These are phyloP conservation scores for Drosophila ficusphila DNA, from an alignment of 1,140 invertebrate species.

Conservation along the genomic window DNA sequence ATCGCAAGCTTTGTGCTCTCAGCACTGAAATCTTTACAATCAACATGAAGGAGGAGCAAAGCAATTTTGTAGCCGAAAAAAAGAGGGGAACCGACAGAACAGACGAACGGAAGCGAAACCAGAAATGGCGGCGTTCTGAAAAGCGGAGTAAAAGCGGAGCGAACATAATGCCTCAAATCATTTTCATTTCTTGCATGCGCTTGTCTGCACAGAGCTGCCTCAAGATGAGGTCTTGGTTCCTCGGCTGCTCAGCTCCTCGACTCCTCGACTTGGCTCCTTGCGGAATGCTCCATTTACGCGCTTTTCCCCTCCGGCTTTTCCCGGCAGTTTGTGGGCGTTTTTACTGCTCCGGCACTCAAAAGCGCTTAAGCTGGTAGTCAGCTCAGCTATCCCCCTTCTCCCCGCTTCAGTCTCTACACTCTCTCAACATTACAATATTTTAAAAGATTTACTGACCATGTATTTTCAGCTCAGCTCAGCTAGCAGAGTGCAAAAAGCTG, in stretches of 20 bases:
- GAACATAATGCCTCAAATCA: constrained; percentile 78
- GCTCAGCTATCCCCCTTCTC: constrained; percentile 6
- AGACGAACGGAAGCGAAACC: constrained; percentile 26
- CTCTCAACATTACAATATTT: constrained; percentile 73
- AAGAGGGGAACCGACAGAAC: background rate
- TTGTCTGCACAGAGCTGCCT: constrained; percentile 57
- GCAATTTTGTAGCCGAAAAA: constrained; percentile 61
- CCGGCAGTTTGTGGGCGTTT: constrained; percentile 54
- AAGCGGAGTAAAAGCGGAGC: constrained; percentile 14
- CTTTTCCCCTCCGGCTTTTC: constrained; percentile 4
- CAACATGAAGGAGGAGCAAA: constrained; percentile 45
- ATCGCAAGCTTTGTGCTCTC: constrained; percentile 71
- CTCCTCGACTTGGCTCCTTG: background rate
- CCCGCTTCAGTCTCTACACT: background rate
- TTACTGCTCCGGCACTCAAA: constrained; percentile 61
- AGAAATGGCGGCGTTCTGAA: background rate
- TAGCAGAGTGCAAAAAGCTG: constrained; percentile 75
- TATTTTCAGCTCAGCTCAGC: constrained; percentile 50
- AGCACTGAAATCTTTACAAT: constrained; percentile 72
- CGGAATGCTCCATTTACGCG: constrained; percentile 34
- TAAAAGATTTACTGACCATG: constrained; percentile 80
- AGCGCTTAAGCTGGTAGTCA: constrained; percentile 56
- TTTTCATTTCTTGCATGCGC: constrained; percentile 73
- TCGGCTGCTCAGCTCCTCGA: background rate
- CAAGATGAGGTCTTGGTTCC: constrained; percentile 22